These are phyloP conservation scores for Agelaius tricolor DNA, from an alignment of 2,113 vertebrate species.

Conservation along the genomic window DNA sequence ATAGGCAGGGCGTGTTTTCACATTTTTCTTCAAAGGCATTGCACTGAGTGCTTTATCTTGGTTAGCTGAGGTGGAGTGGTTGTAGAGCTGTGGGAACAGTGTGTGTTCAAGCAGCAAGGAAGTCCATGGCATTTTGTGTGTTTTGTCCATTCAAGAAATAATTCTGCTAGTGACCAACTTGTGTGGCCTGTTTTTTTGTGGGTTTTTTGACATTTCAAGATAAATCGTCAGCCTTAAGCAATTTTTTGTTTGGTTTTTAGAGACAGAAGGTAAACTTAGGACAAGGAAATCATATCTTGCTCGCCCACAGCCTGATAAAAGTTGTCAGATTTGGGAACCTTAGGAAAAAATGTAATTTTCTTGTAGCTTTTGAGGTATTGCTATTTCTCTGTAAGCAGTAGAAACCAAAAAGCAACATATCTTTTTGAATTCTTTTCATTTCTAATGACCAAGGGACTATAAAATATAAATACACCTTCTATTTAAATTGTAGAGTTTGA, in stretches of 20 bases:
- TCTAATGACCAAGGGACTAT: neutral
- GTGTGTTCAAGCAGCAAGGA: accelerated
- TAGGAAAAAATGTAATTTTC: neutral
- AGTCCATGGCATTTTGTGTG: neutral
- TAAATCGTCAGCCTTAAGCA: neutral
- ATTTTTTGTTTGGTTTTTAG: neutral
- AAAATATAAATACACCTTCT: neutral
- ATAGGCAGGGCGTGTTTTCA: neutral
- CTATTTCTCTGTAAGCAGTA: neutral
- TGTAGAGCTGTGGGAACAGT: accelerated
- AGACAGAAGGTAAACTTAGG: neutral
- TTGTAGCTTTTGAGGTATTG: neutral
- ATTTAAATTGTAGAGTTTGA: neutral
- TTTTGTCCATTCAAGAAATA: neutral
- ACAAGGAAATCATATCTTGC: neutral
- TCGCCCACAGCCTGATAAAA: neutral
- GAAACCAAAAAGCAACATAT: neutral
- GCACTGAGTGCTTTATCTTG: neutral
- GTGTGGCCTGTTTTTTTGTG: too few relatives aligned
- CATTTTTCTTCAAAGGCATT: neutral
- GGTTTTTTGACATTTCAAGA: neutral
- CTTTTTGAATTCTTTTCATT: neutral
- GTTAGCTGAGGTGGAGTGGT: neutral
- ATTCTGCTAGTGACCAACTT: neutral
- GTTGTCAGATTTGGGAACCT: neutral